Percentiles rank a stretch among this genome's conserved stretches.
Conservation (phyloP, 2,797 vertebrate genomes). For the Hippopotamyrus pictus region DNA sequence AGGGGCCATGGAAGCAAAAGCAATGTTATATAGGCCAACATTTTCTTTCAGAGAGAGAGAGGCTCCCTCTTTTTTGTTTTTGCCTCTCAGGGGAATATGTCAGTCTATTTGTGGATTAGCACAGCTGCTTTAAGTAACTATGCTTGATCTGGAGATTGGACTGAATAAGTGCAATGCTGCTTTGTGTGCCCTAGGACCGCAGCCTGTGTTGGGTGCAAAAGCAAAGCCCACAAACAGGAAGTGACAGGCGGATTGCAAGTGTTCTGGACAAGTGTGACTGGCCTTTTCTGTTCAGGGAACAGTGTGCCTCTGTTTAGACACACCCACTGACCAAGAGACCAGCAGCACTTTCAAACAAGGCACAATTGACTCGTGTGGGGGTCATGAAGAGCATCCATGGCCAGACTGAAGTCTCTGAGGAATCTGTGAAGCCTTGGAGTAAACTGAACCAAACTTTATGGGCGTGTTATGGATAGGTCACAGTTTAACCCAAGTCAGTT, state of each 20-base stretch:
- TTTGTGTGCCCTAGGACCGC: neutral
- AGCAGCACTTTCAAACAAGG: neutral
- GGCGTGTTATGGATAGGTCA: neutral
- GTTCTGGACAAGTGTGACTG: neutral
- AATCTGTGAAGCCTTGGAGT: neutral
- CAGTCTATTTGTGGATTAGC: constrained; percentile 61
- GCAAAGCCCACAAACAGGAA: constrained; percentile 7
- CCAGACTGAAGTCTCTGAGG: neutral
- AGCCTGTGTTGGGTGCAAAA: neutral
- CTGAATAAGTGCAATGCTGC: constrained; percentile 1
- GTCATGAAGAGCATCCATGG: constrained; percentile 14
- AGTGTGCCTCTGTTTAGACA: constrained; percentile 12
- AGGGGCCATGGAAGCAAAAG: constrained; percentile 34
- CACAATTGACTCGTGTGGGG: constrained; percentile 18
- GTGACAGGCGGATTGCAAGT: neutral
- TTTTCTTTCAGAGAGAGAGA: constrained; percentile 42
- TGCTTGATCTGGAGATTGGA: constrained; percentile 8
- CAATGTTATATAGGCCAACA: constrained; percentile 60
- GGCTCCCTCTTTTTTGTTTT: constrained; percentile 45
- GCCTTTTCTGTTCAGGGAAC: constrained; percentile 9
- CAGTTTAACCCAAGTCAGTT: neutral
- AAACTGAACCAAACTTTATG: neutral
- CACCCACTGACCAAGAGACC: constrained; percentile 13
- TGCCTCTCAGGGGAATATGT: constrained; percentile 53
- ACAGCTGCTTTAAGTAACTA: constrained; percentile 47